Evolutionary conservation across 2,888 invertebrate genomes (phyloP).

Genomic region (Trichogramma evanescens): DNA sequence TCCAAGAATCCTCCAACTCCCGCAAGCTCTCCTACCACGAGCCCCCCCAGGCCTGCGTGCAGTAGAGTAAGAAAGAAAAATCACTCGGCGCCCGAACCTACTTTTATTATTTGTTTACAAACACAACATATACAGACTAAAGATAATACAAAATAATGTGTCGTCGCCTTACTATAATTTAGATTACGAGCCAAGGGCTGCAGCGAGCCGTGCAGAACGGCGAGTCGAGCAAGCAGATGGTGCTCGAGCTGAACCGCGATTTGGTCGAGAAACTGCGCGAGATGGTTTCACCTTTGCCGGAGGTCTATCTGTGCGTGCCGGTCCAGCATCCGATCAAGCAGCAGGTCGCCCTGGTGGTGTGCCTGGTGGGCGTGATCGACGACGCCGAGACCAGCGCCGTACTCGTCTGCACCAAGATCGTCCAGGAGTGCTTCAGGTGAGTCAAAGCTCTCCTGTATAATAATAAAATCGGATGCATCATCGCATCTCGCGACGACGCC

Average conservation of each 20-base stretch:
- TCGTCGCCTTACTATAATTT: too few relatives aligned
- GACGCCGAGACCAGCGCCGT: slow-evolving; percentile 25
- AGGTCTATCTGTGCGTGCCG: slow-evolving; percentile 34
- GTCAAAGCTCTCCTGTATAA: background rate
- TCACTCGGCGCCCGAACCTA: background rate
- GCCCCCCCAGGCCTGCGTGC: background rate
- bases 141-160: too few relatives aligned
- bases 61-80: background rate
- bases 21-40: too few relatives aligned
- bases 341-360: slow-evolving; percentile 38
- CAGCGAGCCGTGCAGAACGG: slow-evolving; percentile 20
- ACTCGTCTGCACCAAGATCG: slow-evolving; percentile 30
- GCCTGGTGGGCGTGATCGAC: slow-evolving; percentile 31
- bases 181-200: slow-evolving; percentile 18
- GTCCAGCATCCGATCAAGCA: slow-evolving; percentile 35
- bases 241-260: slow-evolving; percentile 32
- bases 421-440: slow-evolving; percentile 43
- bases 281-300: slow-evolving; percentile 27
- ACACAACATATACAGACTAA: background rate
- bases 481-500: too few relatives aligned
- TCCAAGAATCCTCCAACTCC: too few relatives aligned
- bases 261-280: slow-evolving; percentile 30
- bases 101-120: background rate
- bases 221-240: slow-evolving; percentile 24
- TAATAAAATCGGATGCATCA: too few relatives aligned